Conservation (phyloP, 2,888 invertebrate species). For the Drosophila kambysellisi region DNA sequence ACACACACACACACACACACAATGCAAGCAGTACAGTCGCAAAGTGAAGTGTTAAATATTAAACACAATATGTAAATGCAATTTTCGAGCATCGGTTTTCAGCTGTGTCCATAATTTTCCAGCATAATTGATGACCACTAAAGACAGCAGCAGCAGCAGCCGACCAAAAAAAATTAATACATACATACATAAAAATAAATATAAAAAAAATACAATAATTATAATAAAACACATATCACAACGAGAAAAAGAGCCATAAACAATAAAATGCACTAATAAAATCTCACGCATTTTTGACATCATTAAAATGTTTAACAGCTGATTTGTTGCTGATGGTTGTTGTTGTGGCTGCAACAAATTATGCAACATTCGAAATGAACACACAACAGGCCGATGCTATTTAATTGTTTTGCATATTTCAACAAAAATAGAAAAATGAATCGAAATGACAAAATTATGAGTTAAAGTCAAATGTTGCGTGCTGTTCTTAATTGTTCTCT, state of each 20-base stretch:
- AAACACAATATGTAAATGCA: constrained; percentile 72
- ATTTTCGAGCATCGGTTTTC: constrained; percentile 46
- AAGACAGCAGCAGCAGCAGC: constrained; percentile 39
- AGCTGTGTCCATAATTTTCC: constrained; percentile 39
- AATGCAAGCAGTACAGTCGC: constrained; percentile 5
- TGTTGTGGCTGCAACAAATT: constrained; percentile 41
- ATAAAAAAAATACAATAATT: constrained; percentile 18
- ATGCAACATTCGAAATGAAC: constrained; percentile 24
- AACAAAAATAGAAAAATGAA: background rate
- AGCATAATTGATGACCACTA: constrained; percentile 67
- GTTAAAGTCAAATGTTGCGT: constrained; percentile 32
- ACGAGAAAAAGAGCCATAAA: constrained; percentile 28
- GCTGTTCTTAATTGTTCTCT: constrained; percentile 30
- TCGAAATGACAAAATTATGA: background rate
- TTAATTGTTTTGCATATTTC: constrained; percentile 1
- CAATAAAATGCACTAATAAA: constrained; percentile 74
- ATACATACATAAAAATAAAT: background rate
- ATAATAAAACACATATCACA: constrained; percentile 19
- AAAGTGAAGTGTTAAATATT: constrained; percentile 58
- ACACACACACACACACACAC: background rate
- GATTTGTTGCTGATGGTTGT: constrained; percentile 46
- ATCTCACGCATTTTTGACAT: constrained; percentile 68
- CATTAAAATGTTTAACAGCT: constrained; percentile 63
- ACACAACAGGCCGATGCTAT: background rate
- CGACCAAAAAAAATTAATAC: constrained; percentile 7